Percentiles rank a stretch among this genome's conserved stretches.
These are phyloP conservation scores for Drosophila navojoa DNA, from an alignment of 1,140 invertebrate genomes.

Conservation along the genomic window DNA sequence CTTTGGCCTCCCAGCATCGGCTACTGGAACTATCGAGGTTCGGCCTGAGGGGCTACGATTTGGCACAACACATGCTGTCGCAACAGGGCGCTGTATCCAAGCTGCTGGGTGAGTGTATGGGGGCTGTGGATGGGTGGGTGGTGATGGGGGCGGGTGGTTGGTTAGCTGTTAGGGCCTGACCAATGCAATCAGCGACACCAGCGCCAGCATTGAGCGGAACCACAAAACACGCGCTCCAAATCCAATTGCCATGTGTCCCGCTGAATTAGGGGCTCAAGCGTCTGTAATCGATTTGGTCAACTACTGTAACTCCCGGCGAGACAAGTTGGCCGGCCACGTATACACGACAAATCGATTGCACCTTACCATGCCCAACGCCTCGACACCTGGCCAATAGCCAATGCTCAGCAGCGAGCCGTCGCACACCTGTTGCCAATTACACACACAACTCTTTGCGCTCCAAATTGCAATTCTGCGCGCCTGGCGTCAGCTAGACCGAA, in stretches of 20 bases:
- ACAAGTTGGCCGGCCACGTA: slow-evolving; percentile 58
- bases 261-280: slow-evolving; percentile 58
- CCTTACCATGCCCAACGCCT: slow-evolving; percentile 29
- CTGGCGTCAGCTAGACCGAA: background rate
- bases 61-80: slow-evolving; percentile 93
- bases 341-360: slow-evolving; percentile 78
- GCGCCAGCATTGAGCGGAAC: slow-evolving; percentile 61
- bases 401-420: slow-evolving; percentile 20
- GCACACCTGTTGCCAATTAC: slow-evolving; percentile 63
- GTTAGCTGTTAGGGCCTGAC: slow-evolving; percentile 41
- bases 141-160: too few species aligned
- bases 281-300: slow-evolving; percentile 71
- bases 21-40: slow-evolving; percentile 93
- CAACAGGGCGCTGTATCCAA: slow-evolving; percentile 96
- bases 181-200: slow-evolving; percentile 57
- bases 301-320: slow-evolving; percentile 27
- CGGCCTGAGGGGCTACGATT: slow-evolving; percentile 93
- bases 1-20: slow-evolving; percentile 88
- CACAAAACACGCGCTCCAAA: slow-evolving; percentile 75
- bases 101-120: slow-evolving; percentile 89
- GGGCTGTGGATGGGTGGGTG: too few species aligned
- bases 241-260: slow-evolving; percentile 69
- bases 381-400: slow-evolving; percentile 54
- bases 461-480: slow-evolving; percentile 48
- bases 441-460: slow-evolving; percentile 36